Evolutionary conservation across 2,888 invertebrate species (phyloP), one percentile per base, ranked within the genome.

Genomic region (Petrophora chlorosata): DNA sequence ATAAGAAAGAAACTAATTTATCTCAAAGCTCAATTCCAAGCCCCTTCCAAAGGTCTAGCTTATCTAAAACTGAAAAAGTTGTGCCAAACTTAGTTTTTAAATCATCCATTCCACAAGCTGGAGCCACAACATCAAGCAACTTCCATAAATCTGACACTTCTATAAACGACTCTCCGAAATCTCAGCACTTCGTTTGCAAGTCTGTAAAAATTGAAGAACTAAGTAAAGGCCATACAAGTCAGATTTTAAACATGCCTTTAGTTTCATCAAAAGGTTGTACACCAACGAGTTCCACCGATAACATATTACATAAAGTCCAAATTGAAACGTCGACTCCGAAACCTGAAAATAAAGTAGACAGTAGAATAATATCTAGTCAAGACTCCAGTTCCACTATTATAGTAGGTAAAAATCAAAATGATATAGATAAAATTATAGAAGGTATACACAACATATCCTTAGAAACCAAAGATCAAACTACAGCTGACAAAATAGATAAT

Each of bases 311-410:
- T 15, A 76, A 70, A 61, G 61, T 70, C 17, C 61, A 71, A 63
- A 71, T 76, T 14, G 67, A 74, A 57, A 78, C 77, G 3, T 73
- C 75, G 15, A 76, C 77, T 14, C 77, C 81, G 3, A 76, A 65
- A 46, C 36, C 55, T 19, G 61, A 64, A 30, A 58, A 43, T 42
- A 50, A 53, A 16, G n/a, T 35, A 34, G 42, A 30, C 23, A 4
- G 3, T 12, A 41, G 29, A 17, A 9, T 16, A 5, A 30, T n/a
- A 9, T 12, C 43, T 16, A 32, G 9, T 26, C 47, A 43, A 12
- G 22, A 46, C 4, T 39, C 36, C 7, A 49, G 51, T 34, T 42
- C 53, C 7, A 28, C 29, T 29, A 36, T 40, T 19, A 56, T 57
- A 32, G 40, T 43, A 35, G 49, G 47, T 25, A 62, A 56, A 38